Conservation (phyloP, 1,140 invertebrate species). For the Nasonia giraulti region DNA sequence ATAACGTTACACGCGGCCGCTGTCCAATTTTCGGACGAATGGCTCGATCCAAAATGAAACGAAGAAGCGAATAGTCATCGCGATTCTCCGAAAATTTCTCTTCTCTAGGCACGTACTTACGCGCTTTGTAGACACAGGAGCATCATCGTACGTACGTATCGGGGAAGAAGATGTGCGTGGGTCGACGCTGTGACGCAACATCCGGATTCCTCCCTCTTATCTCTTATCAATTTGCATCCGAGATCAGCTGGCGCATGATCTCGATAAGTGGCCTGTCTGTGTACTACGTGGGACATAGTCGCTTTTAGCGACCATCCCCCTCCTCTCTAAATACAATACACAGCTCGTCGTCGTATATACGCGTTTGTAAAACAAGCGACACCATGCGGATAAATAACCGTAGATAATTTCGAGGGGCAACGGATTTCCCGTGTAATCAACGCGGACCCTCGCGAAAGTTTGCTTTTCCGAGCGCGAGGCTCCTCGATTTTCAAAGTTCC, state of each 20-base stretch:
- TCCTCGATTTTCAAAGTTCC: no score
- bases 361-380: not conserved
- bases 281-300: not conserved
- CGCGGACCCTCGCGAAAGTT: no score
- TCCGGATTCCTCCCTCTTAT: slow-evolving; percentile 15
- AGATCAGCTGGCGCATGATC: not conserved
- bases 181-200: slow-evolving; percentile 20
- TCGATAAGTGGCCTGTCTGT: not conserved
- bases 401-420: not conserved
- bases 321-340: no score
- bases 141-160: no score
- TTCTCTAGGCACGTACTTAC: not conserved
- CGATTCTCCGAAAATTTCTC: not conserved
- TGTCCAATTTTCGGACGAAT: not conserved
- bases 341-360: no score
- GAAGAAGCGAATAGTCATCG: not conserved
- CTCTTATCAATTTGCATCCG: slow-evolving; percentile 12
- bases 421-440: no score
- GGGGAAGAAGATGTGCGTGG: not conserved
- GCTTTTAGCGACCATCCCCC: not conserved
- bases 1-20: not conserved
- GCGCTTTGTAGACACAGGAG: not conserved
- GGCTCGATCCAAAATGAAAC: not conserved
- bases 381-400: not conserved
- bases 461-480: not conserved